Evolutionary conservation across 1,140 invertebrate species (phyloP).

Genomic region (Drosophila lini): DNA sequence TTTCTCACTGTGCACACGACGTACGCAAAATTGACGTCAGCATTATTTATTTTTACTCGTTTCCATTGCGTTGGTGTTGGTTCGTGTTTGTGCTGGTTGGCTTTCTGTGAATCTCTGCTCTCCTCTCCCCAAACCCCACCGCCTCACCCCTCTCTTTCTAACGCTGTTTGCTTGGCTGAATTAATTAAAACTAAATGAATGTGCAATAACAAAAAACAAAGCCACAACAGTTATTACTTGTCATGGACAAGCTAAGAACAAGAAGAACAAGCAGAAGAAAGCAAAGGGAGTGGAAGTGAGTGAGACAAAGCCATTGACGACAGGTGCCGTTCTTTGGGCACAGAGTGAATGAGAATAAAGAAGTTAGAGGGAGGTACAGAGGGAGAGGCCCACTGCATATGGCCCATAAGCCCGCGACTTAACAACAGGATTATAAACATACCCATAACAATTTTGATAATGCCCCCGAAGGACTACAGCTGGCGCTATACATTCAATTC

Average conservation of each 20-base stretch:
- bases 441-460: conserved; percentile 15
- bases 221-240: conserved; percentile 59
- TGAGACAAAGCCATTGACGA: conserved; percentile 20
- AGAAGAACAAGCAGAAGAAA: conserved; percentile 9
- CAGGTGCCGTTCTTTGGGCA: conserved; percentile 8
- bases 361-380: background rate
- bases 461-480: background rate
- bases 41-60: conserved; percentile 77
- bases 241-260: conserved; percentile 41
- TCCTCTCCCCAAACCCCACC: background rate
- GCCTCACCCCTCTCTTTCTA: conserved; percentile 1
- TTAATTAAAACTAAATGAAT: conserved; percentile 80
- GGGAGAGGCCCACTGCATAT: conserved; percentile 6
- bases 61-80: conserved; percentile 53
- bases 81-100: conserved; percentile 26
- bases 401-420: conserved; percentile 5
- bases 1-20: conserved; percentile 27
- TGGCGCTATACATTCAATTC: too few relatives aligned
- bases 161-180: conserved; percentile 60
- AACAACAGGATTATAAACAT: conserved; percentile 17
- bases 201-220: conserved; percentile 54
- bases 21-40: conserved; percentile 84
- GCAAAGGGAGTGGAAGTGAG: conserved; percentile 1
- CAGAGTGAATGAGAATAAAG: too few relatives aligned
- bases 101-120: conserved; percentile 20